Evolutionary conservation across 1,140 invertebrate genomes (phyloP), one percentile per base, ranked within the genome.

Genomic region (Drosophila pectinifera): DNA sequence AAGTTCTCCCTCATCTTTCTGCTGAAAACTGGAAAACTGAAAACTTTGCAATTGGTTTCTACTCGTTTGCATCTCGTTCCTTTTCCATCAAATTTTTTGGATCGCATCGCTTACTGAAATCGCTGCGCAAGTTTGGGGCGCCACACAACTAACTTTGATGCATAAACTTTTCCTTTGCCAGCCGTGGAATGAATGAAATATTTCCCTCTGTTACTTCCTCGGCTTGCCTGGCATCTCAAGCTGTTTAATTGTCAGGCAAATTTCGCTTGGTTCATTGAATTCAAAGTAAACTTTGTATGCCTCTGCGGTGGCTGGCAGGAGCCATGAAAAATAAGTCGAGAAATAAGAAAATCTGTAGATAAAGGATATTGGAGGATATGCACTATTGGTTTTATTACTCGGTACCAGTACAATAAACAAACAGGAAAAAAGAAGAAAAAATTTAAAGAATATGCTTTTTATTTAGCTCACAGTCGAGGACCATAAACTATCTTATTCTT

Each of bases 161-260:
- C 70, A 75, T 64, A 88, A 86, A 86, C 54, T 86, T 88, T 63
- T 76, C 49, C 83, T 75, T 77, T 67, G 59, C 78, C 77, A 83
- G 85, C 79, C 73, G 61, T 41, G 62, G 53, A 76, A 88, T 88
- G 79, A 77, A 78, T 76, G 74, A 78, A 74, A 74, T 70, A 73
- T 65, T 31, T 55, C 26, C 42, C 54, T 56, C 28, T 68, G 36
- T 64, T 62, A 46, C 41, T 41, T 28, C 49, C 20, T 54, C 38
- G 34, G 59, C 46, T 80, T 26, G 28, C 54, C 36, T 61, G 64
- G 51, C 82, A 56, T 59, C 75, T 83, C 83, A 86, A 86, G 79
- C 82, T 86, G 82, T 79, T 86, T 86, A 86, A 86, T 86, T 86
- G 82, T 83, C 75, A 86, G 79, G 62, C 75, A 73, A 86, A 77